These are phyloP conservation scores for Papilio polyxenes DNA, from an alignment of 1,140 invertebrate species.

Conservation along the genomic window DNA sequence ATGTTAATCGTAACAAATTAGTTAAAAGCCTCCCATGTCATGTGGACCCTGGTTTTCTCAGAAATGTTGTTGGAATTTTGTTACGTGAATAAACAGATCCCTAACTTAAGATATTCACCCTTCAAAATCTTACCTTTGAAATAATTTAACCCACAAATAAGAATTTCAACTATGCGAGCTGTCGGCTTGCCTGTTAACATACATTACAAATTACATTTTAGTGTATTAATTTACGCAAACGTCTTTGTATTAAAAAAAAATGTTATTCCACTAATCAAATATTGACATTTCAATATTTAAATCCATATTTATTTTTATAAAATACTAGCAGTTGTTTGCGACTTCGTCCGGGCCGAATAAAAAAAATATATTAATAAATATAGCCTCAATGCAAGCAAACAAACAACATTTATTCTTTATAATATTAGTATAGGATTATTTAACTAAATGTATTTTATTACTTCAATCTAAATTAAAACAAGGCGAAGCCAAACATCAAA, in stretches of 20 bases:
- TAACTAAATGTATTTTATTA: too few species aligned
- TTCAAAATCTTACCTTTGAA: constrained; percentile 35
- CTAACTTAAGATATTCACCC: constrained; percentile 27
- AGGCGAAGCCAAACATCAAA: not conserved
- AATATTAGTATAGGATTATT: too few species aligned
- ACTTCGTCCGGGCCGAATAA: too few species aligned
- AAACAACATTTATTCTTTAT: too few species aligned
- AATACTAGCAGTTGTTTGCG: too few species aligned
- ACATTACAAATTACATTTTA: not conserved
- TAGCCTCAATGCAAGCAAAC: too few species aligned
- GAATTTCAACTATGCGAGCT: constrained; percentile 21
- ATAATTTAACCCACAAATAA: constrained; percentile 30
- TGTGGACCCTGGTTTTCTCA: constrained; percentile 29
- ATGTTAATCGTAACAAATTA: constrained; percentile 25
- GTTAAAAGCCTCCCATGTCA: constrained; percentile 24
- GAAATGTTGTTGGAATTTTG: constrained; percentile 34
- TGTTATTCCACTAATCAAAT: too few species aligned
- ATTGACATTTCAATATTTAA: too few species aligned
- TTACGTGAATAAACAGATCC: constrained; percentile 32
- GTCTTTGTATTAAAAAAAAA: not conserved
- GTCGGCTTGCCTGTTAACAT: not conserved
- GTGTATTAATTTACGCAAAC: not conserved
- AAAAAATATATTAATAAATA: too few species aligned
- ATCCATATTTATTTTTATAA: too few species aligned
- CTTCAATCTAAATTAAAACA: not conserved